phyloP scores from a whole-genome alignment of 2,888 invertebrate species.

The Acrobasis suavella region DNA sequence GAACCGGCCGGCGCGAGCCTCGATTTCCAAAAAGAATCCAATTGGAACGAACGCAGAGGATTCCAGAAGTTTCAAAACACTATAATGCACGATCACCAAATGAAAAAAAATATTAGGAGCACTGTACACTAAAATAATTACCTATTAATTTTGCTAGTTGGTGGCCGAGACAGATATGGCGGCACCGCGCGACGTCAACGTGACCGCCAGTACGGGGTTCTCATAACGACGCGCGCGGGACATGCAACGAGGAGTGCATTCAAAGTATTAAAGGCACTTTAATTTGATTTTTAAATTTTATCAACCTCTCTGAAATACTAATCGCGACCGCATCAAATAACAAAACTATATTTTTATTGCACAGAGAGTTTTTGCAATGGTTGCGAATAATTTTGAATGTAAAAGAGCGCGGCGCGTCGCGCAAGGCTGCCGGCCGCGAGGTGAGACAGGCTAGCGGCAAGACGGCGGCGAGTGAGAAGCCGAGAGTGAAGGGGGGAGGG shows the following conservation, averaged over 20 bases:
- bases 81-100: constrained; percentile 68
- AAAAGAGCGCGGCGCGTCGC: constrained; percentile 82
- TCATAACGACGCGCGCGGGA: constrained; percentile 91
- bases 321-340: constrained; percentile 68
- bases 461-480: constrained; percentile 80
- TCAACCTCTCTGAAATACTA: constrained; percentile 67
- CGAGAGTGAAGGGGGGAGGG: constrained; percentile 81
- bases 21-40: constrained; percentile 77
- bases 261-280: constrained; percentile 77
- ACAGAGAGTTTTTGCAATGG: constrained; percentile 81
- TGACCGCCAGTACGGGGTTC: constrained; percentile 88
- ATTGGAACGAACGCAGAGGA: constrained; percentile 63
- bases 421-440: constrained; percentile 83
- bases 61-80: constrained; percentile 61
- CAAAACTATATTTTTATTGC: constrained; percentile 75
- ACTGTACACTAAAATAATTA: constrained; percentile 81
- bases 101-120: constrained; percentile 59
- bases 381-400: constrained; percentile 83
- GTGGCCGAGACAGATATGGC: constrained; percentile 86
- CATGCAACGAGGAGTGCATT: constrained; percentile 85
- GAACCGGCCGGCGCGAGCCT: constrained; percentile 82
- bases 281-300: constrained; percentile 60
- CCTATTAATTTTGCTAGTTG: constrained; percentile 84
- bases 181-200: constrained; percentile 86
- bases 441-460: constrained; percentile 82